A percentile compares a stretch with the other conserved stretches of the same genome.
Conservation (phyloP, 2,113 vertebrate species). For the Leptosomus discolor region DNA sequence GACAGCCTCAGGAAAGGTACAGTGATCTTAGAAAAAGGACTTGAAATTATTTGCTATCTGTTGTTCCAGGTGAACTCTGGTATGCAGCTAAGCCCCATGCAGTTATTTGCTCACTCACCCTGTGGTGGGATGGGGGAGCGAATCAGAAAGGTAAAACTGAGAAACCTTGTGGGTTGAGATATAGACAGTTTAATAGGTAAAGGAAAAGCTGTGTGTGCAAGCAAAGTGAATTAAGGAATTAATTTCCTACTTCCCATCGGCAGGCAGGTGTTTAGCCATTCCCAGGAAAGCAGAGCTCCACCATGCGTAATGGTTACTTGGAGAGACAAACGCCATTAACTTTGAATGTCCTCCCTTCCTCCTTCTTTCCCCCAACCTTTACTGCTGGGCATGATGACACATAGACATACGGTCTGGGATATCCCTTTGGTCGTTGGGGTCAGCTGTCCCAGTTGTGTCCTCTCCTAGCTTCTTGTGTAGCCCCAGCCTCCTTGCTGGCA, state of each 20-base stretch:
- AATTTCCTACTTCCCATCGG: fast-evolving
- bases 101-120: not conserved
- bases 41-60: not conserved
- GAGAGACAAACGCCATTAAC: not conserved
- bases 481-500: not conserved
- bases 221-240: not conserved
- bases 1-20: not conserved
- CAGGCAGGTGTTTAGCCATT: not conserved
- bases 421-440: not conserved
- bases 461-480: not conserved
- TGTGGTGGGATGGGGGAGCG: not conserved
- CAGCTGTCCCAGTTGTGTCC: not conserved
- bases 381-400: not conserved
- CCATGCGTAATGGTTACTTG: fast-evolving
- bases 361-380: not conserved
- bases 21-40: not conserved
- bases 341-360: not conserved
- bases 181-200: not conserved
- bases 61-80: not conserved
- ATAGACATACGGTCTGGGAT: not conserved
- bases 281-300: not conserved
- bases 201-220: fast-evolving
- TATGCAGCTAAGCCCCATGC: not conserved
- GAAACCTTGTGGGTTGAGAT: not conserved
- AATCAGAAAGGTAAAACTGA: not conserved